Base-by-base conservation (phyloP, 2,888 invertebrate genomes). In the Galeruca laticollis region DNA sequence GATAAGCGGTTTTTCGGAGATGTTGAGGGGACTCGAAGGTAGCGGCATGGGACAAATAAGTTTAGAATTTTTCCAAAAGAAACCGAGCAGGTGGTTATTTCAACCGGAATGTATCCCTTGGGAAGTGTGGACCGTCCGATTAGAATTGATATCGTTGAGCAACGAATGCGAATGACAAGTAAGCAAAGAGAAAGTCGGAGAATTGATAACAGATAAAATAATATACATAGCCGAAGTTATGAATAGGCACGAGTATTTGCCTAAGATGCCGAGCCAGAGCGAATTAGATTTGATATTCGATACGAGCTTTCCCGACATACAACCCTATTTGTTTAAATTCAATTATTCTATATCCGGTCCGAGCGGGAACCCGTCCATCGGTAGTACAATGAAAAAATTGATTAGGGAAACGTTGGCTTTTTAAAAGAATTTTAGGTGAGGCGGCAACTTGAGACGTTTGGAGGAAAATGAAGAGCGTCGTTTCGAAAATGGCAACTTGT, bases 101-200 rank as follows among this genome's bases (percentile, higher is more conserved):
- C 92, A 93, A 75, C 91, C 94, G 8, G 98, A 98, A 83, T 94
- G 94, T 82, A 95, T 96, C 81, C 97, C 98, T 0, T 99, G 99
- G 99, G 99, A 99, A 85, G 95, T 98, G 67, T 99, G 99, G 99
- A 98, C 97, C 40, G 90, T 99, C 6, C 92, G 94, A 79, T 89
- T 99, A 76, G 95, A 98, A 84, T 89, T 98, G 47, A 92, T 96
- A 31, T 92, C 93, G 79, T 88, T 97, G 62, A 92, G 92, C 72
- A 94, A 91, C 84, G 97, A 97, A 83, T 93, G 93, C 82, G 97
- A 97, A 82, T 88, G 95, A 78, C 95, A 94, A 84, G 89, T 92
- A 78, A 94, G 93, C 80, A 90, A 96, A 73, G 98, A 98, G 85
- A 93, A 92, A 84, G 92, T 96, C 15, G 94, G 95, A 31, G 95